Evolutionary conservation across 1,140 invertebrate genomes (phyloP).

Genomic region (Brachionus sp.): DNA sequence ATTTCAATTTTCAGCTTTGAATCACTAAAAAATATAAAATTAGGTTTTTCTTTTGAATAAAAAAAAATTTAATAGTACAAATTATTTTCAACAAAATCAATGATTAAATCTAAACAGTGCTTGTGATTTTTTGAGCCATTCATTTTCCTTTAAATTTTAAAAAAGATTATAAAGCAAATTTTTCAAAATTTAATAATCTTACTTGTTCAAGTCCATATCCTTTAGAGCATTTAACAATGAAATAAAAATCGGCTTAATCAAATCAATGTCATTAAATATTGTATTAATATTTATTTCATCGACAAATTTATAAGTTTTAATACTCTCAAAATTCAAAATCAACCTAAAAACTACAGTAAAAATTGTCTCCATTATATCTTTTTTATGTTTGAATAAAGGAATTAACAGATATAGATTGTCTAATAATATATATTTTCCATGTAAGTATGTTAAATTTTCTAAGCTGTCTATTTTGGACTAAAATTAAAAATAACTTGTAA

Average conservation of each 20-base stretch:
- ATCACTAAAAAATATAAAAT: not conserved
- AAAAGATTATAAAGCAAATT: not conserved
- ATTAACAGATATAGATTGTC: slow-evolving; percentile 21
- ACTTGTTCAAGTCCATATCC: not conserved
- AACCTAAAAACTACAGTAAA: not conserved
- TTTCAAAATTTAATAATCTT: not conserved
- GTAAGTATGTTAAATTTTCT: not conserved
- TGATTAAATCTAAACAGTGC: not conserved
- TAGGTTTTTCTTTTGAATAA: not conserved
- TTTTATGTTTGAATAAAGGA: not conserved
- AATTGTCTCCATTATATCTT: not conserved
- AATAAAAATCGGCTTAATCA: not conserved
- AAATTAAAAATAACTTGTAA: not conserved
- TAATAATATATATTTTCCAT: not conserved
- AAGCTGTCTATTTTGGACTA: not conserved
- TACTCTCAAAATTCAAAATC: not conserved
- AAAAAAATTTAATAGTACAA: not conserved
- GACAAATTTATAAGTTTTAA: not conserved
- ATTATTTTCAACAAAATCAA: not conserved
- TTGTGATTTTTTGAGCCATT: not conserved
- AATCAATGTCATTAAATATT: not conserved
- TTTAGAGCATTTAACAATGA: not conserved
- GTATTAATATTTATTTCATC: not conserved
- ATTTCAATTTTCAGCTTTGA: not conserved
- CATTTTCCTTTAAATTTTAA: not conserved